Base-by-base conservation (phyloP, 2,797 vertebrate genomes). In the Emys orbicularis region DNA sequence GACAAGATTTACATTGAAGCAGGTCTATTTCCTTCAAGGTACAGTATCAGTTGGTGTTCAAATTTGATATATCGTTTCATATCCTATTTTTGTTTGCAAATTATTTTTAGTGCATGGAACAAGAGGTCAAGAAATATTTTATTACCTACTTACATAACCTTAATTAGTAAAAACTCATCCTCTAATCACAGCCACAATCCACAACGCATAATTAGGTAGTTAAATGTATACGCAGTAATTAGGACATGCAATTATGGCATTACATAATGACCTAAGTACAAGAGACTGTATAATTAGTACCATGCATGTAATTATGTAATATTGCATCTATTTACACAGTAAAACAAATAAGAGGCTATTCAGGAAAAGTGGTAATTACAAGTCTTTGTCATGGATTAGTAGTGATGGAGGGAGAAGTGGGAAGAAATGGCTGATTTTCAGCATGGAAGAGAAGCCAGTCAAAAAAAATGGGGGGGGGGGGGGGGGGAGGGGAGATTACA, bases 401-500 rank as follows among this genome's bases (percentile, higher is more conserved):
- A 49, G 6, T 15, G 54, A 81, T 52, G 50, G 13, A 90, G 56
- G 5, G 37, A 74, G 19, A 27, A 87, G 31, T 37, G 88, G 12
- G 29, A 44, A 89, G 9, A 72, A 83, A 34, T 16, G 25, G 54
- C 25, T 87, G 44, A 59, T 77, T 49, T 54, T 56, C 34, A 83
- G 72, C 7, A 79, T 0, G 0, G 37, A 6, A 86, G 18, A 82
- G 54, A 87, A 54, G 6, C 1, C 47, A 72, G 7, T 3, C 6
- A 83, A 29, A 9, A 81, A 49, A 12, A 52, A 21, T 2, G 6
- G 15, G 37, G 21, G 3, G 15, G 11, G 57, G 90, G 83, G 82
- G 29, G 3, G 0, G n/a, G 10, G 0, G 0, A 12, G 3, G 0
- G n/a, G 10, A 0, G 0, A 12, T 49, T 13, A 2, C 37, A 76